A percentile compares a stretch with the other conserved stretches of the same genome.
These are phyloP conservation scores for Pyralis farinalis DNA, from an alignment of 2,888 invertebrate genomes.

Conservation along the genomic window DNA sequence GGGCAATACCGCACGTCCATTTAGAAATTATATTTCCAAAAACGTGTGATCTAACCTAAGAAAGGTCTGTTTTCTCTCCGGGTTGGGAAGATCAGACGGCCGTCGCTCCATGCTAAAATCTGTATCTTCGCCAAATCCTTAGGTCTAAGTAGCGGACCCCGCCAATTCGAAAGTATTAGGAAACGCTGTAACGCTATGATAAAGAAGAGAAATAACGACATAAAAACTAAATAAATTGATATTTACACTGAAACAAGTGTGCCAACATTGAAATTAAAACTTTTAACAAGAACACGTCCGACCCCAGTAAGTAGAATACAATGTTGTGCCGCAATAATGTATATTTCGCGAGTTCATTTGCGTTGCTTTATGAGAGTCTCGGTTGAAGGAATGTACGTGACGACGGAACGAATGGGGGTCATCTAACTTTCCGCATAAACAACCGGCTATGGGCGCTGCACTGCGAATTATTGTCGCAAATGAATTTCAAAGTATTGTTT, in stretches of 20 bases:
- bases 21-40: too few relatives aligned
- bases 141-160: too few relatives aligned
- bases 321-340: conserved; percentile 34
- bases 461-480: conserved; percentile 41
- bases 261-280: conserved; percentile 13
- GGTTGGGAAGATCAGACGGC: too few relatives aligned
- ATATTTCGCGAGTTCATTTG: conserved; percentile 21
- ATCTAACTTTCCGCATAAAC: conserved; percentile 47
- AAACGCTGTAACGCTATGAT: too few relatives aligned
- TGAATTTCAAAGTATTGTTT: conserved; percentile 29
- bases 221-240: too few relatives aligned
- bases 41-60: too few relatives aligned
- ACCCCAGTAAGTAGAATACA: conserved; percentile 27
- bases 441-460: conserved; percentile 30
- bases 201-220: too few relatives aligned
- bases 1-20: too few relatives aligned
- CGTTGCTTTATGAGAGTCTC: conserved; percentile 33
- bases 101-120: too few relatives aligned
- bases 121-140: too few relatives aligned
- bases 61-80: too few relatives aligned
- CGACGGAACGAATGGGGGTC: conserved; percentile 31
- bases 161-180: too few relatives aligned
- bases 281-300: conserved; percentile 18
- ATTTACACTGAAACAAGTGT: conserved; percentile 5
- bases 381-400: conserved; percentile 30